Evolutionary conservation across 2,113 vertebrate species (phyloP).

Genomic region (Micromys minutus): DNA sequence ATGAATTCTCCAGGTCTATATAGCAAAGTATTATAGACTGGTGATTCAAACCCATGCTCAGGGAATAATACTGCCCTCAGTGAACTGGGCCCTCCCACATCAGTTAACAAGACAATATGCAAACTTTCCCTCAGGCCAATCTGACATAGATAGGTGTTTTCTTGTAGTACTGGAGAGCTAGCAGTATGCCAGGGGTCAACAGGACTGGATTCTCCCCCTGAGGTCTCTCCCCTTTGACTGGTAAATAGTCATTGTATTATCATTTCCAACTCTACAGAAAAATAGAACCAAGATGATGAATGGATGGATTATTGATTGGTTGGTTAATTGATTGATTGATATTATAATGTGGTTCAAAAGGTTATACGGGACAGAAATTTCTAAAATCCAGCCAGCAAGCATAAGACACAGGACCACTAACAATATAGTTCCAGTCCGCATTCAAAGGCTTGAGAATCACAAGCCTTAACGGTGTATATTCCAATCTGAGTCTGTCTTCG

Average conservation of each 20-base stretch:
- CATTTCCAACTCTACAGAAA: background rate
- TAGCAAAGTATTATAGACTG: background rate
- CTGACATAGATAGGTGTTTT: background rate
- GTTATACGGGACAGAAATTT: no score
- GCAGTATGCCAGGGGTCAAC: background rate
- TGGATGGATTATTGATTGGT: background rate
- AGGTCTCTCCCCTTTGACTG: background rate
- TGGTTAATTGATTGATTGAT: background rate
- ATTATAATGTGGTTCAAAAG: background rate
- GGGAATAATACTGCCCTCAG: no score
- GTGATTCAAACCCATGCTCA: no score
- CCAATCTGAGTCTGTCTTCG: background rate
- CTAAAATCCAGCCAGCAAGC: background rate
- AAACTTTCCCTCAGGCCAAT: no score
- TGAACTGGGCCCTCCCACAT: no score
- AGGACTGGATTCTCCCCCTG: background rate
- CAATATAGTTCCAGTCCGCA: background rate
- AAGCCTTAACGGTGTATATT: no score
- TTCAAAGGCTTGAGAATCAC: background rate
- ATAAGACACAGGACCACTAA: background rate
- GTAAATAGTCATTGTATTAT: background rate
- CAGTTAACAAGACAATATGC: no score
- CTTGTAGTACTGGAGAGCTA: background rate
- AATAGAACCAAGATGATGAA: background rate
- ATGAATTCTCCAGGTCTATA: background rate